A percentile compares a stretch with the other conserved stretches of the same genome.
Conservation (phyloP, 2,113 vertebrate species). For the Podarcis cretensis region DNA sequence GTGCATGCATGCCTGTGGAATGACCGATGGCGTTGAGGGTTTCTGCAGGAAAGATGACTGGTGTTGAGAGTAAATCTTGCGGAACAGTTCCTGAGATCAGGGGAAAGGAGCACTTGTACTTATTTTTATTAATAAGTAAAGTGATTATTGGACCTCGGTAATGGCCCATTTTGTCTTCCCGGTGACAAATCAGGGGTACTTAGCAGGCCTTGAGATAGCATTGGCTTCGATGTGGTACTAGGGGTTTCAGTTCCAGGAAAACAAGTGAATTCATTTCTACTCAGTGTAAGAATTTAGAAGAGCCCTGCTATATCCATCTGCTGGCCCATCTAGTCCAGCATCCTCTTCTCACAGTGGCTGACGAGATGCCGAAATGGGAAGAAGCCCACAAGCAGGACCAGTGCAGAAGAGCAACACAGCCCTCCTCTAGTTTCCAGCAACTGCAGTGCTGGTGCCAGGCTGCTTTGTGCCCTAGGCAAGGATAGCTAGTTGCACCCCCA, state of each 20-base stretch:
- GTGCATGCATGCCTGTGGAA: neutral
- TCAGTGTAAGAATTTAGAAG: too few relatives aligned
- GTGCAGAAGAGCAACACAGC: too few relatives aligned
- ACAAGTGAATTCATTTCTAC: neutral
- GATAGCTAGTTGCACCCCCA: too few relatives aligned
- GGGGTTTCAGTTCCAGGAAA: neutral
- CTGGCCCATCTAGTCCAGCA: too few relatives aligned
- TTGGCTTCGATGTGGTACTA: neutral
- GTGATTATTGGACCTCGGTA: neutral
- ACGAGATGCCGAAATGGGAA: too few relatives aligned
- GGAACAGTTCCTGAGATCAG: neutral
- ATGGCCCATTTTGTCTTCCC: neutral
- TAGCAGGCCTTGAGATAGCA: neutral
- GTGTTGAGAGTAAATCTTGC: neutral
- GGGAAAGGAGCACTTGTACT: neutral
- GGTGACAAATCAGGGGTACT: neutral
- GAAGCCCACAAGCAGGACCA: too few relatives aligned
- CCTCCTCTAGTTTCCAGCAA: too few relatives aligned
- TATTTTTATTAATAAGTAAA: constrained; percentile 24
- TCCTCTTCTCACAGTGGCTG: too few relatives aligned
- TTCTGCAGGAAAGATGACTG: neutral
- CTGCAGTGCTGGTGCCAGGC: too few relatives aligned
- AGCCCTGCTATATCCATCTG: too few relatives aligned
- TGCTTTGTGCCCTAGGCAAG: too few relatives aligned
- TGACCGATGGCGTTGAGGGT: neutral